A percentile compares a stretch with the other conserved stretches of the same genome.
phyloP scores from a whole-genome alignment of 2,888 invertebrate genomes.

The Mystacides longicornis region DNA sequence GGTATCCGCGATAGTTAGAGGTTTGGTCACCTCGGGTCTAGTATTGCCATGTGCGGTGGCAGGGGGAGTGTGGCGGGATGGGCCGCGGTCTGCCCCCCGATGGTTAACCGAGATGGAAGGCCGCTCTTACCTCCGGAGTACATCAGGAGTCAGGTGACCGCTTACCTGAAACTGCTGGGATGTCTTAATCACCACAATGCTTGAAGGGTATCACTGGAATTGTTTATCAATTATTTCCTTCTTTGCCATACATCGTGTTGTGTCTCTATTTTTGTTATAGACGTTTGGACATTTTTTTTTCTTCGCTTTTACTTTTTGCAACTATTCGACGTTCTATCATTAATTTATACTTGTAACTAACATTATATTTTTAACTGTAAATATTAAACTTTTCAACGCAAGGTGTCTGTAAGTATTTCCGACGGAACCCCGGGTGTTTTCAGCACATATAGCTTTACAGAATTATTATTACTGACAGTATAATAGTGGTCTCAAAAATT shows the following conservation, averaged over 20 bases:
- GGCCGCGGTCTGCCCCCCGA: constrained; percentile 30
- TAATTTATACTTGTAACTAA: too few species aligned
- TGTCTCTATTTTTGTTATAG: too few species aligned
- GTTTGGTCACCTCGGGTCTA: constrained; percentile 20
- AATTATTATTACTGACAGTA: too few species aligned
- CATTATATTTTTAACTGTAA: too few species aligned
- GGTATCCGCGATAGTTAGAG: constrained; percentile 18
- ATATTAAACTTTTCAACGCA: too few species aligned
- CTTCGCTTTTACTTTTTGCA: too few species aligned
- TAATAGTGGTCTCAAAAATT: too few species aligned
- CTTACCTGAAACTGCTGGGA: constrained; percentile 8
- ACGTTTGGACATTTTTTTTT: too few species aligned
- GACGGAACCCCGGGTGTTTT: too few species aligned
- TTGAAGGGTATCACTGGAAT: constrained; percentile 4
- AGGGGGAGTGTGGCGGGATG: constrained; percentile 24
- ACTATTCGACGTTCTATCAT: too few species aligned
- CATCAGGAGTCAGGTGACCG: constrained; percentile 9
- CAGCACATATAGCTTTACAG: too few species aligned
- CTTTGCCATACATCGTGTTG: background rate
- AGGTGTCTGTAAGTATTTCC: too few species aligned
- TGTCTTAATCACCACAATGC: constrained; percentile 14
- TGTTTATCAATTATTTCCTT: background rate
- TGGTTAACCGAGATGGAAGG: constrained; percentile 32
- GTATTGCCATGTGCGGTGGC: constrained; percentile 30
- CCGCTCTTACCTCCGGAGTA: constrained; percentile 35